phyloP scores from a whole-genome alignment of 2,797 vertebrate genomes.

The Tolypeutes matacus region DNA sequence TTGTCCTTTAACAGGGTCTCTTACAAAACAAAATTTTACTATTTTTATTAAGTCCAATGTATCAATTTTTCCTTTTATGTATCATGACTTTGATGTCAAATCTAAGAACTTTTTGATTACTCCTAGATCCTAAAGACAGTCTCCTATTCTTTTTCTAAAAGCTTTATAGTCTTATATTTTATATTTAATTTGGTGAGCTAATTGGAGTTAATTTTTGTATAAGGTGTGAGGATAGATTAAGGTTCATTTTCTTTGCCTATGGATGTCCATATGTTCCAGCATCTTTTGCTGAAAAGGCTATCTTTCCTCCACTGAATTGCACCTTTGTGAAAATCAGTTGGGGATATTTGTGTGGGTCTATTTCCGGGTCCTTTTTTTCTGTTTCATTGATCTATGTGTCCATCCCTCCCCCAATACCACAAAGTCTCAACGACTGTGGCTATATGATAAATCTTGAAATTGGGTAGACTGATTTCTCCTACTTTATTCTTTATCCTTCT shows the following conservation, averaged over 20 bases:
- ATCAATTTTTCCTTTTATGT: not conserved
- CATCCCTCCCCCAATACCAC: not conserved
- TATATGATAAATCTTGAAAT: not conserved
- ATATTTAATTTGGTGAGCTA: not conserved
- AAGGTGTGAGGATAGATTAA: not conserved
- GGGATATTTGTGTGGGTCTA: not conserved
- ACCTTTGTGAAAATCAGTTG: not conserved
- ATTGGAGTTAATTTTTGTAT: not conserved
- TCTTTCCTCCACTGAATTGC: not conserved
- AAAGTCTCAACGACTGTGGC: not conserved
- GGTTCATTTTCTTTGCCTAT: not conserved
- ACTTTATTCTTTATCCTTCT: constrained; percentile 16
- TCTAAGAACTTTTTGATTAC: not conserved
- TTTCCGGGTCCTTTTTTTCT: too few species aligned
- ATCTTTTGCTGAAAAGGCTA: not conserved
- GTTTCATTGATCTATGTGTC: not conserved
- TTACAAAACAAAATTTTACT: not conserved
- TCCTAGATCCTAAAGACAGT: not conserved
- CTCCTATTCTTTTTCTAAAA: not conserved
- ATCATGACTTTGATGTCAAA: not conserved
- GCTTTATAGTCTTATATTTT: not conserved
- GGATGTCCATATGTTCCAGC: not conserved
- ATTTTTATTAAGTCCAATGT: not conserved
- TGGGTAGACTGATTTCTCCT: not conserved
- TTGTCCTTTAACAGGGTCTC: not conserved